Conservation (phyloP, 2,113 vertebrate genomes). For the Aviceda subcristata region DNA sequence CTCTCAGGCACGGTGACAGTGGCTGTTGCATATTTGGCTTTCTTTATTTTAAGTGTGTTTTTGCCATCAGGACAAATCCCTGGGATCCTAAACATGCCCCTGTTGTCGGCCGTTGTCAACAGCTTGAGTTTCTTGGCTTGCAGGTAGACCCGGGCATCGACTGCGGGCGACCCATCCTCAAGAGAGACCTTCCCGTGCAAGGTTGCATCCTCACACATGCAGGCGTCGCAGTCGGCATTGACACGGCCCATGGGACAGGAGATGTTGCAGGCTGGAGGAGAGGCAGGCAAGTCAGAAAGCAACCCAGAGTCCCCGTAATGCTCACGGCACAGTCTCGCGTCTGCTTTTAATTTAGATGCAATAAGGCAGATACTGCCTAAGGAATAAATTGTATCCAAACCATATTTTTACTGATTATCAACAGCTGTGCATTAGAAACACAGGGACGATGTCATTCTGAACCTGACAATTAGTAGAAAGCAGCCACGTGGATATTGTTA, state of each 20-base stretch:
- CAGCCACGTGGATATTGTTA: conserved; percentile 45
- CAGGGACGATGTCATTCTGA: background rate
- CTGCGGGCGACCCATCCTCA: conserved; percentile 80
- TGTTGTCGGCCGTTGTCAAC: conserved; percentile 80
- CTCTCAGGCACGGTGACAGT: conserved; percentile 69
- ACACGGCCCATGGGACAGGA: conserved; percentile 83
- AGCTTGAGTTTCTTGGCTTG: conserved; percentile 73
- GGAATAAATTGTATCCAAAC: conserved; percentile 2
- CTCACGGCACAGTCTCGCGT: fast-evolving
- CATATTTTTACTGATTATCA: conserved; percentile 3
- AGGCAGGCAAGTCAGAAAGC: background rate
- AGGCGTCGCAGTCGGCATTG: conserved; percentile 87
- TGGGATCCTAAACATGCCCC: conserved; percentile 85
- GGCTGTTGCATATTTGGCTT: conserved; percentile 78
- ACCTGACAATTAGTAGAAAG: conserved; percentile 27
- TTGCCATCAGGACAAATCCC: conserved; percentile 90
- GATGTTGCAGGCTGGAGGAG: conserved; percentile 80
- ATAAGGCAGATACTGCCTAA: background rate
- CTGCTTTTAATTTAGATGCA: conserved; percentile 32
- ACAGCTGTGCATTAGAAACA: background rate
- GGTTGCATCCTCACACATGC: conserved; percentile 86
- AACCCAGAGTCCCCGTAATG: background rate
- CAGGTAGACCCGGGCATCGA: conserved; percentile 78
- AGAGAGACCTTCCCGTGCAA: conserved; percentile 85
- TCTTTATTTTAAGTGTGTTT: conserved; percentile 80